Conservation (phyloP, 2,888 invertebrate species). For the Opisthograptis luteolata region DNA sequence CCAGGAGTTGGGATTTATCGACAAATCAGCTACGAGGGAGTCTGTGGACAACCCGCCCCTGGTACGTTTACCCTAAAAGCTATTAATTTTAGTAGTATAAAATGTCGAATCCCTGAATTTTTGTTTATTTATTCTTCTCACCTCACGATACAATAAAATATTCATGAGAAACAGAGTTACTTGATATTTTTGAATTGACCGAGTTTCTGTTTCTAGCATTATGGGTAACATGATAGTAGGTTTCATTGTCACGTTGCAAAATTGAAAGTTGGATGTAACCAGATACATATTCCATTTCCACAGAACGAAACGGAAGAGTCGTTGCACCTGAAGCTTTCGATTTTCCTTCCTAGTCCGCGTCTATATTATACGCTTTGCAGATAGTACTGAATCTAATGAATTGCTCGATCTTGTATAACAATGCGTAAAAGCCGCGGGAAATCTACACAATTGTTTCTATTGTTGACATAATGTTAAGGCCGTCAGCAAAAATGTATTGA, state of each 20-base stretch:
- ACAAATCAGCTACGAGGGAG: conserved; percentile 65
- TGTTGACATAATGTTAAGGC: conserved; percentile 79
- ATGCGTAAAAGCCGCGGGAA: conserved; percentile 79
- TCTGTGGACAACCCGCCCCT: conserved; percentile 47
- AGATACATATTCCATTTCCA: conserved; percentile 52
- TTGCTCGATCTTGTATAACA: conserved; percentile 74
- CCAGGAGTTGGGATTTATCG: conserved; percentile 75
- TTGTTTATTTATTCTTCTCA: too few relatives aligned
- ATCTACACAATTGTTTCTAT: conserved; percentile 66
- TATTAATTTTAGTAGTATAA: too few relatives aligned
- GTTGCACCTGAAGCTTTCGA: conserved; percentile 50
- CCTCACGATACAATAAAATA: neutral
- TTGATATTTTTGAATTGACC: conserved; percentile 14
- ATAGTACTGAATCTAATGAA: conserved; percentile 55
- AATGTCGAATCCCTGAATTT: too few relatives aligned
- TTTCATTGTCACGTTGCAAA: conserved; percentile 54
- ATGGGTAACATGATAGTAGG: conserved; percentile 44
- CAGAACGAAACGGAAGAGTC: conserved; percentile 51
- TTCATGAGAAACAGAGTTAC: conserved; percentile 7
- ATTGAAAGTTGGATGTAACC: conserved; percentile 52
- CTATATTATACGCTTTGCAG: conserved; percentile 41
- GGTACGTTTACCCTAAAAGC: conserved; percentile 44
- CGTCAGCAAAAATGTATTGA: conserved; percentile 57
- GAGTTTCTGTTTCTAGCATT: conserved; percentile 22
- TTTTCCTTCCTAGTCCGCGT: conserved; percentile 58